Evolutionary conservation across 2,797 vertebrate species (phyloP), one percentile per base, ranked within the genome.

Genomic region (Streptopelia turtur): DNA sequence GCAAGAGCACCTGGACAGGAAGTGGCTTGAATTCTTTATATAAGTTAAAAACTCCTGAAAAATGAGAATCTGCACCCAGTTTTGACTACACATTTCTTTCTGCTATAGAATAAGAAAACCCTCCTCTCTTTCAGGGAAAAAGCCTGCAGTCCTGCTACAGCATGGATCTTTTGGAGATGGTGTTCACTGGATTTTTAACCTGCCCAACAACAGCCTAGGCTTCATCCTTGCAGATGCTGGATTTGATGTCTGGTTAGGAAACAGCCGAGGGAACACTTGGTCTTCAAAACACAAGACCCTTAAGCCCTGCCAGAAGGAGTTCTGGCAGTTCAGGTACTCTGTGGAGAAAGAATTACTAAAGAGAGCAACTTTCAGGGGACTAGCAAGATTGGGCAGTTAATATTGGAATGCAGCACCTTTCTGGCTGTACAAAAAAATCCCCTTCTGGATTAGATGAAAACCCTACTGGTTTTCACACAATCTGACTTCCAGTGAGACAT

Each of bases 221-320:
- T 99, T 98, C 70, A n/a, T 99, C 25, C 96, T 99, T 7, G 99
- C 99, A 2, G 98, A 99, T 39, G 95, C 90, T 0, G 98, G 99
- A 23, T 99, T 98, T n/a, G 99, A 99, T 4, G 99, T 99, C 50
- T 99, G 99, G 99, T 37, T 99, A 16, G 99, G 98, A 49, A 99
- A 99, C 97, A 99, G 98, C 91, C 80, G 99, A 61, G 99, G 99
- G 9, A 98, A 99, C 94, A 99, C 98, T 22, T 99, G 99, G 99
- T 99, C 99, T 94, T 97, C 96, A 83, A 98, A 97, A 82, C 99
- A 99, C 90, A 89, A 84, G 55, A 98, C 30, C 0, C 97, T 99
- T 57, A 96, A 76, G 0, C 97, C 98, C 0, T 56, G 96, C 27
- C 96, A 98, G 83, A 96, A 98, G 0, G 97, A 96, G 4, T 99